These are phyloP conservation scores for Zophobas atratus DNA, from an alignment of 1,140 invertebrate species.

Conservation along the genomic window DNA sequence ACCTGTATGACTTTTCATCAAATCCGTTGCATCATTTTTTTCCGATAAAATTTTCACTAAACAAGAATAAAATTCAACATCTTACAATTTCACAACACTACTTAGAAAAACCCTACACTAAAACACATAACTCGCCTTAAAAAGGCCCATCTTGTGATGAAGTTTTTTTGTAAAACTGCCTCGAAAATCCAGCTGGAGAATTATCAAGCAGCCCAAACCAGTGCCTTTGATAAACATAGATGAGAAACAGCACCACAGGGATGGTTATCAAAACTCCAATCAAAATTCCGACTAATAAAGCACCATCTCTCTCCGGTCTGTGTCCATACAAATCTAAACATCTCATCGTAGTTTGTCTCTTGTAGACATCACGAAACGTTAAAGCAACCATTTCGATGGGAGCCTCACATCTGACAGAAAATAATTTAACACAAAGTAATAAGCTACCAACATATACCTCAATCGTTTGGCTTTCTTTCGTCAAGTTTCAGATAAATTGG, in stretches of 20 bases:
- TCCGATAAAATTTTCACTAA: too few relatives aligned
- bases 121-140: not conserved
- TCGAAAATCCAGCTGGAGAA: constrained; percentile 73
- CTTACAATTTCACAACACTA: too few relatives aligned
- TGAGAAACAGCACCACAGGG: constrained; percentile 73
- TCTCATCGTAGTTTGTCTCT: constrained; percentile 72
- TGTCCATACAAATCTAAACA: constrained; percentile 75
- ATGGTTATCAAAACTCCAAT: constrained; percentile 79
- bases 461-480: constrained; percentile 53
- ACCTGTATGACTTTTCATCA: too few relatives aligned
- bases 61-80: too few relatives aligned
- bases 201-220: constrained; percentile 71
- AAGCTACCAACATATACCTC: constrained; percentile 49
- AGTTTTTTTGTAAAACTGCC: constrained; percentile 76
- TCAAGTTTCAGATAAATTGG: constrained; percentile 66
- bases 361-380: constrained; percentile 72
- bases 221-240: constrained; percentile 75
- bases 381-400: constrained; percentile 74
- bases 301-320: constrained; percentile 76
- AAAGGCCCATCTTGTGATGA: constrained; percentile 47
- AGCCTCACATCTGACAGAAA: constrained; percentile 70
- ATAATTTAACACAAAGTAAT: not conserved
- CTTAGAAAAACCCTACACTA: too few relatives aligned
- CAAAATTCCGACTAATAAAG: constrained; percentile 77
- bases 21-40: too few relatives aligned